Evolutionary conservation across 2,113 vertebrate genomes (phyloP), one percentile per base, ranked within the genome.

Genomic region (Spilogale gracilis): DNA sequence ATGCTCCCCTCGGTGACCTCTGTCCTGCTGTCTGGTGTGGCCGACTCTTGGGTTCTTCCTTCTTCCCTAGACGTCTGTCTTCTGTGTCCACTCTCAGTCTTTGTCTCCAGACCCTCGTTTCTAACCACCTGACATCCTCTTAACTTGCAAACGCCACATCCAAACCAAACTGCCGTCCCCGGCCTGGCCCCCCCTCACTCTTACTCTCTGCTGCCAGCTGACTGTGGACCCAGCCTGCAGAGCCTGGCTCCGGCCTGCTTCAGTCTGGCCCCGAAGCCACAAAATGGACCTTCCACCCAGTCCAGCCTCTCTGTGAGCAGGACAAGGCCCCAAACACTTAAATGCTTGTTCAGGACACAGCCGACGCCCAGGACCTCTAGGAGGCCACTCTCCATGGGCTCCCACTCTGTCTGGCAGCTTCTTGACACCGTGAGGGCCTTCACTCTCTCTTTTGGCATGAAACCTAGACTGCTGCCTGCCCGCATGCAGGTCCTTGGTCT

Each of bases 391-490:
- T 61, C 45, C 52, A 11, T 3, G 21, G 18, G 4, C 38, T 32
- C 48, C 10, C 0, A 5, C 30, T 67, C 13, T 2, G 16, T 58
- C n/a, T 52, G n/a, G 48, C 0, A 11, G 16, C 14, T 23, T 88
- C 50, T 48, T 30, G 14, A 9, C 27, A 18, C 10, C 73, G 11
- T 38, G 14, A 38, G 32, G 52, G 48, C 54, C 25, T 48, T 69
- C 43, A 0, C 6, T 50, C 38, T 2, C 14, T 27, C 38, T 32
- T 50, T 1, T 0, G 21, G 63, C 1, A 0, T 0, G 1, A 8
- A 21, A 21, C 56, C 48, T 0, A 2, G 0, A 23, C 13, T 18
- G 56, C 69, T 11, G 0, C 11, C 0, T 76, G 17, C 67, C 32
- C 13, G 0, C 16, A 0, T 38, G 43, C 38, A 43, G 63, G 60